These are phyloP conservation scores for Hoplias malabaricus DNA, from an alignment of 2,113 vertebrate species.

Conservation along the genomic window DNA sequence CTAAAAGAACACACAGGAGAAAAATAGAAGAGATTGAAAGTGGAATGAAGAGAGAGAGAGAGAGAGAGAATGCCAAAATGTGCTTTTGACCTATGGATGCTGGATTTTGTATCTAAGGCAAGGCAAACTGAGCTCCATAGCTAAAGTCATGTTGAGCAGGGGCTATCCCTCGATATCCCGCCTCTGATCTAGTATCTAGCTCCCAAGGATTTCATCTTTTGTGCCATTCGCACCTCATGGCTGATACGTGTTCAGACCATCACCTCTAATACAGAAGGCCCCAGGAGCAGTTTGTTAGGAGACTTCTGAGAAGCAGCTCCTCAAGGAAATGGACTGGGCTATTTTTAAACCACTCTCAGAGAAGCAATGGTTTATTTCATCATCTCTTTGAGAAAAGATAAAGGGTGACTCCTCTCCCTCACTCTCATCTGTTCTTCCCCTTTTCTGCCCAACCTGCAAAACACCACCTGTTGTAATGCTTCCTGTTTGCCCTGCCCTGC, in stretches of 20 bases:
- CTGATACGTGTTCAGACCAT: background rate
- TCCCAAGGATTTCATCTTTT: constrained; percentile 40
- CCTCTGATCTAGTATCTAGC: background rate
- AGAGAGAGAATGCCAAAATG: constrained; percentile 35
- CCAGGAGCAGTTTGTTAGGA: background rate
- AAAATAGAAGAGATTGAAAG: too few species aligned
- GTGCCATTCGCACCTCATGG: constrained; percentile 55
- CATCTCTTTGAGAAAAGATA: background rate
- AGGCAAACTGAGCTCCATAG: background rate
- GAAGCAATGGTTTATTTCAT: constrained; percentile 21
- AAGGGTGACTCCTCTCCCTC: background rate
- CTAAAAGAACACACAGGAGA: constrained; percentile 49
- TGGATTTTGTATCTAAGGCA: background rate
- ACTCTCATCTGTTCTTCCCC: background rate
- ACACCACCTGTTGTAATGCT: background rate
- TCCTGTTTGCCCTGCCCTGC: constrained; percentile 12
- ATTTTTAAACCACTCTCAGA: constrained; percentile 51
- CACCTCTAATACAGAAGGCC: background rate
- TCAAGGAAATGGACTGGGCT: background rate
- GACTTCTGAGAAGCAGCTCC: background rate
- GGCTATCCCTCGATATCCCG: constrained; percentile 48
- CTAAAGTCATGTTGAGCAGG: background rate
- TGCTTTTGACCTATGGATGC: constrained; percentile 44
- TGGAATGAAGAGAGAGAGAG: too few species aligned
- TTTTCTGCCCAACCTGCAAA: background rate